These are phyloP conservation scores for Zosterops japonicus DNA, from an alignment of 2,113 vertebrate species.

Conservation along the genomic window DNA sequence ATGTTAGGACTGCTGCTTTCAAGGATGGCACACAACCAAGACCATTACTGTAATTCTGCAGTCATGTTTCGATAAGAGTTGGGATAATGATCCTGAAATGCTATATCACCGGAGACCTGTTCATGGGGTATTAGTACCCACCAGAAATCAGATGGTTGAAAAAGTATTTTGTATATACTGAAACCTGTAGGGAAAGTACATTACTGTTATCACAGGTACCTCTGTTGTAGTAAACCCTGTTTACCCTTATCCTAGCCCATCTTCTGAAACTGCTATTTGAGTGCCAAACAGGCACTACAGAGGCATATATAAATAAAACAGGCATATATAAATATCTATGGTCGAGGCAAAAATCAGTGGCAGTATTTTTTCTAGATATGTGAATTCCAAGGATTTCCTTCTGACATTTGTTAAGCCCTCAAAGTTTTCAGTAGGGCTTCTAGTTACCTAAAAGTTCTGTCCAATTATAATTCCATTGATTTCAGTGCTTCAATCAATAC, in stretches of 20 bases:
- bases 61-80: neutral
- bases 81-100: neutral
- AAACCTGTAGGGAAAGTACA: neutral
- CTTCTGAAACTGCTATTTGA: neutral
- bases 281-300: neutral
- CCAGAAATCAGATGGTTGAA: neutral
- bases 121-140: neutral
- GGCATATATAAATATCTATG: neutral
- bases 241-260: neutral
- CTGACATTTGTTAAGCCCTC: neutral
- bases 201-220: neutral
- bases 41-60: neutral
- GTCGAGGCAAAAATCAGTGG: neutral
- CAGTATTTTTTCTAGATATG: neutral
- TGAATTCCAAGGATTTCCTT: neutral
- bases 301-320: too few species aligned
- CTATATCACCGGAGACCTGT: neutral
- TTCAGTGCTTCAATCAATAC: neutral
- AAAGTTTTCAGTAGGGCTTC: neutral
- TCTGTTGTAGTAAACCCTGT: neutral
- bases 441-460: neutral
- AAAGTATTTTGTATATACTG: neutral
- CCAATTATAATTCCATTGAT: conserved; percentile 28
- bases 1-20: neutral
- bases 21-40: neutral